These are phyloP conservation scores for Paramuricea clavata DNA, from an alignment of 92 coral and sea anemone species.

Conservation along the genomic window DNA sequence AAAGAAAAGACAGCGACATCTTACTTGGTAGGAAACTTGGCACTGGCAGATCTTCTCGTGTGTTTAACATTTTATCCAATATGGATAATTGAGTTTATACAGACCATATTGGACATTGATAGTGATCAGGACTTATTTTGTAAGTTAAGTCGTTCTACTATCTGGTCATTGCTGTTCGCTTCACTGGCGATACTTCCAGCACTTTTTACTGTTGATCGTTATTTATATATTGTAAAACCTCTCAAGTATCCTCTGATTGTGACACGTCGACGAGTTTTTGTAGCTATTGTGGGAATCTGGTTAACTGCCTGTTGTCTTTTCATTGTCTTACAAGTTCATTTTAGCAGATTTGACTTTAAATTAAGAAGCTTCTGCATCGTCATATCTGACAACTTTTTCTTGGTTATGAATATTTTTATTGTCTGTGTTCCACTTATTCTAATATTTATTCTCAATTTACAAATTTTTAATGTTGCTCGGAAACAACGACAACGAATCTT, in stretches of 20 bases:
- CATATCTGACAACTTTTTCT: background rate
- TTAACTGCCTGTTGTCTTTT: background rate
- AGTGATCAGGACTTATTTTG: background rate
- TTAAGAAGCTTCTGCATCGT: background rate
- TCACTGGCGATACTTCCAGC: background rate
- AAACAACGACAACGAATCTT: background rate
- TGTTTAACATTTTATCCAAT: constrained; percentile 13
- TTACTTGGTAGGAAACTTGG: background rate
- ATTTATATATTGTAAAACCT: background rate
- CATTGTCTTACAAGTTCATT: background rate
- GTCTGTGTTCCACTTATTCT: background rate
- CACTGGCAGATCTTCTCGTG: constrained; percentile 2
- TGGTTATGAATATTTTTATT: background rate
- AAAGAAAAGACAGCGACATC: background rate
- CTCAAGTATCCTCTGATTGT: background rate
- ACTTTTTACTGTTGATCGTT: background rate
- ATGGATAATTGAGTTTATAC: background rate
- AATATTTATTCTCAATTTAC: background rate
- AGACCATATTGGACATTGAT: background rate
- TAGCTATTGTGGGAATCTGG: background rate
- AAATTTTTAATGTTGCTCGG: background rate
- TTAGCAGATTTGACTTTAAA: background rate
- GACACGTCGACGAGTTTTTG: background rate
- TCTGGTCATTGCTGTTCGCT: background rate
- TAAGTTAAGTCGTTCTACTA: background rate